Conservation (phyloP, 2,113 vertebrate species). For the Reinhardtius hippoglossoides region DNA sequence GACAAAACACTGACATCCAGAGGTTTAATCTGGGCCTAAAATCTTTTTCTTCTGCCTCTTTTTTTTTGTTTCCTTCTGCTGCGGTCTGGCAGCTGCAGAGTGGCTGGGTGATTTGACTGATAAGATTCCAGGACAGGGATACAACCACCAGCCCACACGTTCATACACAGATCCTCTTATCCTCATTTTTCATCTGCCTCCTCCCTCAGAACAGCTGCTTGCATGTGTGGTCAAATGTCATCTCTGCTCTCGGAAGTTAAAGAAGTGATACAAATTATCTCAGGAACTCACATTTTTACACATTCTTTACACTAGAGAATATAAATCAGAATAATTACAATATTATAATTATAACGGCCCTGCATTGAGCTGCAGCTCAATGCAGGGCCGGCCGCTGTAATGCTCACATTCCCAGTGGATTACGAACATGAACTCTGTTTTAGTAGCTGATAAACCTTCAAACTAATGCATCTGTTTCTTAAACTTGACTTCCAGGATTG, state of each 20-base stretch:
- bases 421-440: neutral
- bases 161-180: neutral
- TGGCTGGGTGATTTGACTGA: slow-evolving; percentile 12
- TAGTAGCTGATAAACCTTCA: neutral
- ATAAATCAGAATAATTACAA: no score
- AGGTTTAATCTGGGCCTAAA: slow-evolving; percentile 11
- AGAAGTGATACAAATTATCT: no score
- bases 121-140: slow-evolving; percentile 19
- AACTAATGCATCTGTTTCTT: neutral
- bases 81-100: slow-evolving; percentile 8
- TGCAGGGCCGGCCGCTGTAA: no score
- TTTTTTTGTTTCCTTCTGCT: neutral
- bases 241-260: no score
- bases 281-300: no score
- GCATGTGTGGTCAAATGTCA: neutral
- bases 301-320: no score
- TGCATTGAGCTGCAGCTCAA: no score
- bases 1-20: slow-evolving; percentile 51
- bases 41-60: neutral
- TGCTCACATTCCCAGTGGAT: neutral
- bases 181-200: slow-evolving; percentile 12
- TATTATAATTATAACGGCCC: no score
- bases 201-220: neutral
- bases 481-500: neutral
- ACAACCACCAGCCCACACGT: neutral